phyloP scores from a whole-genome alignment of 92 coral and sea anemone genomes.

The Bergia sp. region DNA sequence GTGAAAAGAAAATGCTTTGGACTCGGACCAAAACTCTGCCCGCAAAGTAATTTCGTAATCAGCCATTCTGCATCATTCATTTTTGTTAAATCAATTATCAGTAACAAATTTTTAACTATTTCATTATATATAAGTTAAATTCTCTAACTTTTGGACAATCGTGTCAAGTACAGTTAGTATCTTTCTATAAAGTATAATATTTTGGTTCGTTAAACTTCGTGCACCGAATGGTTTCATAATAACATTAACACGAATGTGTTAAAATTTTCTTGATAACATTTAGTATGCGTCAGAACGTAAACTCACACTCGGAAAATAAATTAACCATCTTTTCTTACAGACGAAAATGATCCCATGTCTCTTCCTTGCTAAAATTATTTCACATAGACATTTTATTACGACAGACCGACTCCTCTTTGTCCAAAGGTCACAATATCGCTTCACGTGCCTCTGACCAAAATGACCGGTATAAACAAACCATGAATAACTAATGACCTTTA shows the following conservation, averaged over 20 bases:
- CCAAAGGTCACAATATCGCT: slow-evolving; percentile 38
- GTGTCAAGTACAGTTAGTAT: too few relatives aligned
- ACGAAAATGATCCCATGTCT: background rate
- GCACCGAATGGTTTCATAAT: too few relatives aligned
- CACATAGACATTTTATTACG: background rate
- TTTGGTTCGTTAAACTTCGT: background rate
- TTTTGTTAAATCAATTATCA: background rate
- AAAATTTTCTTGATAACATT: background rate
- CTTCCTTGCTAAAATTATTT: background rate
- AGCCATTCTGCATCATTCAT: background rate
- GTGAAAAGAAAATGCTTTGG: background rate
- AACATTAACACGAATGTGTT: background rate
- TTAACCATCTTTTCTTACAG: background rate
- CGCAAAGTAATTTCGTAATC: background rate
- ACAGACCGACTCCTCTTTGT: background rate
- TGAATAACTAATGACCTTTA: slow-evolving; percentile 33
- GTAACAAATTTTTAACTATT: background rate
- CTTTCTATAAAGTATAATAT: background rate
- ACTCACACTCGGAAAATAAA: slow-evolving; percentile 2
- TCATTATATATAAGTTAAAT: background rate
- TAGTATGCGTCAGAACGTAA: background rate
- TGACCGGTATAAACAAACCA: slow-evolving; percentile 46
- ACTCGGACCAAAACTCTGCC: background rate
- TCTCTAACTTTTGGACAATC: background rate
- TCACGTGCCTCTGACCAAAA: slow-evolving; percentile 16